Evolutionary conservation across 2,888 invertebrate genomes (phyloP).

Genomic region (Uropetala carovei): DNA sequence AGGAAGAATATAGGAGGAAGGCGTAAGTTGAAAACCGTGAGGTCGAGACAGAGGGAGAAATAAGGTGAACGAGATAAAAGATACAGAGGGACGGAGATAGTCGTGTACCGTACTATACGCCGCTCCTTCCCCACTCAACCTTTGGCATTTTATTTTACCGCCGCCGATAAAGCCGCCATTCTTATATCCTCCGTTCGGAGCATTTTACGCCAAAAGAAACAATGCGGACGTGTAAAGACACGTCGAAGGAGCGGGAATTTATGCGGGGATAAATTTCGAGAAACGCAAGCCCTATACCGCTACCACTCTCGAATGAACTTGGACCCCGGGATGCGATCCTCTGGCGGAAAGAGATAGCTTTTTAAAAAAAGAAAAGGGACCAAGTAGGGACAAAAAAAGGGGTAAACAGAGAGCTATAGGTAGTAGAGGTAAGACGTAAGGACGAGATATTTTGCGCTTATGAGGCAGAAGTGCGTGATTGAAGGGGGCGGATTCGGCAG

Average conservation of each 20-base stretch:
- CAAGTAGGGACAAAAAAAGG: background rate
- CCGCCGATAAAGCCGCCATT: slow-evolving; percentile 30
- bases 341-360: background rate
- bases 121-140: background rate
- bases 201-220: slow-evolving; percentile 34
- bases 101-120: background rate
- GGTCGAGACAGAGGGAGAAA: background rate
- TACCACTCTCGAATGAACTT: background rate
- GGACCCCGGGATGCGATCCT: slow-evolving; percentile 26
- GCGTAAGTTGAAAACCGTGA: background rate
- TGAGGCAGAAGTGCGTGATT: background rate
- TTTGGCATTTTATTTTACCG: background rate
- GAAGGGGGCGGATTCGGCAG: background rate
- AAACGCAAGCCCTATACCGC: background rate
- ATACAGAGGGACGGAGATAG: background rate
- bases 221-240: slow-evolving; percentile 8
- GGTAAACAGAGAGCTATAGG: background rate
- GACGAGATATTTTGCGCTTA: too few relatives aligned
- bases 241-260: slow-evolving; percentile 49
- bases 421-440: too few relatives aligned
- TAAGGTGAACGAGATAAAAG: background rate
- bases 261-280: slow-evolving; percentile 53
- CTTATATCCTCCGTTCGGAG: slow-evolving; percentile 18
- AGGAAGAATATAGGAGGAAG: background rate
- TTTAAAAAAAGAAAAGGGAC: background rate